Conservation (phyloP, 2,797 vertebrate genomes). For the Cynopterus sphinx region DNA sequence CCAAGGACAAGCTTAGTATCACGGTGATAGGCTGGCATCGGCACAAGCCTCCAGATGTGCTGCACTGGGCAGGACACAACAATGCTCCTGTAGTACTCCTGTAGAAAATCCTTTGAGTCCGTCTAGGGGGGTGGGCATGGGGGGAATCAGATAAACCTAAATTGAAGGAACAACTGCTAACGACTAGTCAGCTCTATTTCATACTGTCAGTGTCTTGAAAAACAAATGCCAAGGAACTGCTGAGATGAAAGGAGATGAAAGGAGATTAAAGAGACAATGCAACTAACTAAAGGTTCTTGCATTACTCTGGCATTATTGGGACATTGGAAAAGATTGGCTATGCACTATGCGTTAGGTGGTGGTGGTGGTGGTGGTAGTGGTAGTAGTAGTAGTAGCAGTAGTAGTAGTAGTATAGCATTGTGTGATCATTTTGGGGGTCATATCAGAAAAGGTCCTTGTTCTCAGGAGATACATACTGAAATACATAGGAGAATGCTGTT, state of each 20-base stretch:
- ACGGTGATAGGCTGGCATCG: not conserved
- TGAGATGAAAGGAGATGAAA: not conserved
- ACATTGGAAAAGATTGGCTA: not conserved
- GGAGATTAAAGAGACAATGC: not conserved
- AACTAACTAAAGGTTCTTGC: too few relatives aligned
- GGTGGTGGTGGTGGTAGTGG: too few relatives aligned
- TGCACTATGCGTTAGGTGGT: not conserved
- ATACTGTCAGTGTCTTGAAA: not conserved
- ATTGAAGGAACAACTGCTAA: not conserved
- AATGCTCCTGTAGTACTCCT: not conserved
- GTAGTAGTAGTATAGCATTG: not conserved
- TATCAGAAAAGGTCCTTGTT: not conserved
- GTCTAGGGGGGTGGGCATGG: too few relatives aligned
- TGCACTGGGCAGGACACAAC: not conserved
- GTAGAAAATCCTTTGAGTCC: not conserved
- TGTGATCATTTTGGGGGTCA: not conserved
- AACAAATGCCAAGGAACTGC: not conserved
- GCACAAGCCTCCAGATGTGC: not conserved
- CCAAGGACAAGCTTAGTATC: not conserved
- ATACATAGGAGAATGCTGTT: not conserved
- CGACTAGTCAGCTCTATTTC: not conserved
- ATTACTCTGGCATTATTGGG: too few relatives aligned
- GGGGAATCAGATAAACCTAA: not conserved
- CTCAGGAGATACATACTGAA: not conserved
- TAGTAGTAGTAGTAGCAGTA: too few relatives aligned